Evolutionary conservation across 30 jellyfish, hydroid and myxozoan genomes (phyloP), one percentile per base, ranked within the genome.

Genomic region (Mastigias papua): DNA sequence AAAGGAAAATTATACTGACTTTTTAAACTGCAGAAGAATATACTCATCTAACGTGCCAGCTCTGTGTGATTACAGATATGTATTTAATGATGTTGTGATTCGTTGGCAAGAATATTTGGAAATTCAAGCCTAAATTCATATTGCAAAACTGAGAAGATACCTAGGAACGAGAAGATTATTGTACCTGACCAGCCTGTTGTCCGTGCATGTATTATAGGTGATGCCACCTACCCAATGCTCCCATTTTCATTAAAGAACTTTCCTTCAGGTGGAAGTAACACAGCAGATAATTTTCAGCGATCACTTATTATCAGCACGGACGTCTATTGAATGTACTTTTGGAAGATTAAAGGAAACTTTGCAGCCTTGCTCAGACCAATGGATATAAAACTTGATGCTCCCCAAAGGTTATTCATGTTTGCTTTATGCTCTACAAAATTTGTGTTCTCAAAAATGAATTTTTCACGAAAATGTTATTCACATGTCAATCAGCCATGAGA

Each of bases 301-400:
- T 22, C 79, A 94, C 10, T 64, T 87, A 20, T 87, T 95, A 0
- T 87, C 96, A 35, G 96, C 96, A 65, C 28, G 94, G 69, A 87
- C 78, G 94, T 69, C 83, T 21, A 69, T 80, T 21, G 96, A 87
- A 51, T 87, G 96, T 78, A 79, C 94, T 17, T 78, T 87, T 87
- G 96, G 96, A 15, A 48, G 83, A 31, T 72, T 76, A 27, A 76
- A 79, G 61, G 90, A 28, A 48, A 81, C 16, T 61, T 79, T 64
- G 62, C 81, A 11, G 46, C 74, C 28, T 79, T 79, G 67, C 21
- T 48, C 54, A 48, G 90, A 37, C 90, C 90, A 57, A 27, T 79
- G 69, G 90, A 79, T 54, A 57, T 79, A 21, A 79, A 79, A 28
- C 37, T 79, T 19, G 69, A 57, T n/a, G 61, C 48, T 54, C 29